Base-by-base conservation (phyloP, 2,888 invertebrate species). In the Rosalia funebris region DNA sequence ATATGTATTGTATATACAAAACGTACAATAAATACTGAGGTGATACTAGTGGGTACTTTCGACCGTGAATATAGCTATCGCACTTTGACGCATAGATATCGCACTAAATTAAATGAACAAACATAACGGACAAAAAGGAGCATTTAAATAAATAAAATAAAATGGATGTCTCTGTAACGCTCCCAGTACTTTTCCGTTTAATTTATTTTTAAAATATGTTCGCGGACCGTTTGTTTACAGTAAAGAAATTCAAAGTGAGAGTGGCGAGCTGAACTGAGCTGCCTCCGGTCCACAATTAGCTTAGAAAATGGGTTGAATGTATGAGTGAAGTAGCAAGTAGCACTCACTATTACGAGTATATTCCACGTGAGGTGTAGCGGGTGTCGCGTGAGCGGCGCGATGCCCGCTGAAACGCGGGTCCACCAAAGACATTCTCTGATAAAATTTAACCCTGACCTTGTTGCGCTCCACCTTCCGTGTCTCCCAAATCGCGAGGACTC, bases 401-500 rank as follows among this genome's bases (percentile, higher is more conserved):
- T 10, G 42, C 17, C 42, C 16, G 17, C 44, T 25, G 19, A 32
- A 34, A 45, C 9, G 4, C 37, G 11, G 20, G 3, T 14, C 57
- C 53, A 53, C 55, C 42, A 62, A 63, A 60, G 63, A 48, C 59
- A 55, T 16, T 19, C 34, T 47, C 68, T 65, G 70, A 66, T 68
- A 69, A 72, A 41, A 20, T 37, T 14, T 39, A 46, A 60, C 60
- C 60, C 54, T 55, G 55, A 60, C 60, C 59, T 59, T 47, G 53
- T 42, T 37, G 42, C 55, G 52, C 46, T 39, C 45, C 55, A 37
- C 45, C 55, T 39, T 37, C 55, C 55, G 45, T 39, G 37, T 37
- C 55, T 55, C 36, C 39, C 32, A 12, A 39, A 39, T 25, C 37
- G 45, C 45, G 39, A 32, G 14, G 14, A 10, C 41, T 34, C 9